Evolutionary conservation across 2,888 invertebrate species (phyloP), one percentile per base, ranked within the genome.

Genomic region (Belgica antarctica): DNA sequence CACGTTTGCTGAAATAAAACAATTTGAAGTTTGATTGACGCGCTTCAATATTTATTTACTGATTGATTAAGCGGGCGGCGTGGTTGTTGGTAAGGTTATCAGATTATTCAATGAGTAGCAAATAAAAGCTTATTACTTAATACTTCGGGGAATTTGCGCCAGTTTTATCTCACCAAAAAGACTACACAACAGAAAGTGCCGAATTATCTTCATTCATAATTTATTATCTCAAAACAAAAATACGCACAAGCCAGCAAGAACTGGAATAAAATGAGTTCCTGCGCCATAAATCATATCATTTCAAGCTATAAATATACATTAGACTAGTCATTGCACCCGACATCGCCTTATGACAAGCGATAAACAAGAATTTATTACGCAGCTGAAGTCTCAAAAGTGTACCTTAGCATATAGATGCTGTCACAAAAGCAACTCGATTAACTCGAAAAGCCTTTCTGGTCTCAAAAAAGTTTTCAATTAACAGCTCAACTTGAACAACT

Each of bases 321-420:
- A 62, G 34, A 62, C 62, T 62, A 62, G 62, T 62, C 62, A 62
- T 19, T 62, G 62, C 17, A 62, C 62, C 62, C 62, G 62, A 36
- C 62, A 31, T n/a, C 22, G 28, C 19, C 3, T 19, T 17, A 4
- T 15, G 59, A 59, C 15, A 27, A 59, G 27, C 27, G 59, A 59
- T 27, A 59, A 27, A 59, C 12, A 59, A 59, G 27, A 59, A 27
- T 24, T 27, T 59, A 59, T 59, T 24, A 59, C n/a, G 4, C 52
- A 22, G n/a, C 41, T 41, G 41, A 41, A n/a, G 41, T 41, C 41
- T 41, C 4, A n/a, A 41, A 52, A 52, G 46, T 52, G 52, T 52
- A 31, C 34, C 34, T 31, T 31, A 31, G n/a, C n/a, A n/a, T n/a
- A n/a, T n/a, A n/a, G n/a, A n/a, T n/a, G n/a, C n/a, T n/a, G n/a